These are phyloP conservation scores for Carabus problematicus DNA, from an alignment of 2,888 invertebrate species.

Conservation along the genomic window DNA sequence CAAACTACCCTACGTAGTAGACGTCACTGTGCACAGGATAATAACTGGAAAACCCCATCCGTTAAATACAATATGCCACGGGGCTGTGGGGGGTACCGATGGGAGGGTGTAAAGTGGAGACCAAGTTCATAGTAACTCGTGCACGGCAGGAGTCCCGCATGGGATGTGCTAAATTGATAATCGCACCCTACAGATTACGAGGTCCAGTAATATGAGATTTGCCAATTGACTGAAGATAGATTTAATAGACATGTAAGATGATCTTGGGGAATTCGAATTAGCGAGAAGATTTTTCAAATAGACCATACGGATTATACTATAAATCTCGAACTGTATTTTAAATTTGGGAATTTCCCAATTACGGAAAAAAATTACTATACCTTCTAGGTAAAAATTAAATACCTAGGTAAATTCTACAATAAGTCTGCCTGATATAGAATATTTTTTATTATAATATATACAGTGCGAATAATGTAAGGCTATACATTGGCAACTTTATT, in stretches of 20 bases:
- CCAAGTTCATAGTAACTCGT: slow-evolving; percentile 6
- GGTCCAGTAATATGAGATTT: neutral
- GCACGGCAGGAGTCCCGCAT: slow-evolving; percentile 3
- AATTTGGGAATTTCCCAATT: too few relatives aligned
- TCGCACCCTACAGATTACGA: neutral
- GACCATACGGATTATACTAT: too few relatives aligned
- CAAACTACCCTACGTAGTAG: neutral
- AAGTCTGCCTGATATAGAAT: too few relatives aligned
- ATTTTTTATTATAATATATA: too few relatives aligned
- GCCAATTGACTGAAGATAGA: slow-evolving; percentile 2
- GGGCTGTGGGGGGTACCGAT: neutral
- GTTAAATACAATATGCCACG: slow-evolving; percentile 11
- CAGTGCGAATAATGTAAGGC: too few relatives aligned
- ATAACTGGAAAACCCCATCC: slow-evolving; percentile 17
- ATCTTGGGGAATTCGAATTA: neutral
- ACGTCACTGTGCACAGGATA: slow-evolving; percentile 11
- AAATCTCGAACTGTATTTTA: too few relatives aligned
- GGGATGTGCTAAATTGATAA: neutral
- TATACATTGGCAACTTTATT: too few relatives aligned
- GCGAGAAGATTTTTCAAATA: too few relatives aligned
- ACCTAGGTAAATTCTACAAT: too few relatives aligned
- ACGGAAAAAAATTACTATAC: too few relatives aligned
- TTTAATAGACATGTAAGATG: slow-evolving; percentile 4
- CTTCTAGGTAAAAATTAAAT: too few relatives aligned
- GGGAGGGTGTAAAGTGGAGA: neutral